These are phyloP conservation scores for Smutsia gigantea DNA, from an alignment of 2,797 vertebrate species.

Conservation along the genomic window DNA sequence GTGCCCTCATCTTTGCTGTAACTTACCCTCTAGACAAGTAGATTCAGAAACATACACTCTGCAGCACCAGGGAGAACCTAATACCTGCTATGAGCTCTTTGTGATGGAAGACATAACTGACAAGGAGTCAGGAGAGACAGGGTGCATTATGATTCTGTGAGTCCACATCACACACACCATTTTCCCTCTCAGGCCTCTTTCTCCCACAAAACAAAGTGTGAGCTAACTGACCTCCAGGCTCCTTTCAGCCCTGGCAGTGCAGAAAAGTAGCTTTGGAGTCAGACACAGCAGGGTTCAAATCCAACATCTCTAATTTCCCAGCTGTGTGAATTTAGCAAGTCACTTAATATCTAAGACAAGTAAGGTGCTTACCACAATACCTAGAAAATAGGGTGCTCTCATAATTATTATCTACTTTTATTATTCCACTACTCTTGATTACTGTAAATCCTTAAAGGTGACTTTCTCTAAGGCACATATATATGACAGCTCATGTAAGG, in stretches of 20 bases:
- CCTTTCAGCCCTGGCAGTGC: background rate
- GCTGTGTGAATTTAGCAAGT: background rate
- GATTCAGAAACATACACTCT: background rate
- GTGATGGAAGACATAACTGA: background rate
- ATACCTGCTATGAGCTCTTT: background rate
- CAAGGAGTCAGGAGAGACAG: background rate
- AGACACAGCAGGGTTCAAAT: background rate
- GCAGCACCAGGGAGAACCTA: background rate
- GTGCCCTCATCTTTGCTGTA: background rate
- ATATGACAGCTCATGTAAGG: background rate
- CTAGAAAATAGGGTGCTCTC: background rate
- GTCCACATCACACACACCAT: background rate
- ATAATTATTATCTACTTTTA: background rate
- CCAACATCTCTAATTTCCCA: background rate
- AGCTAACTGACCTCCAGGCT: background rate
- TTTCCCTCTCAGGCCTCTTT: background rate
- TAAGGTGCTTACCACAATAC: background rate
- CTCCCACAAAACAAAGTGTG: background rate
- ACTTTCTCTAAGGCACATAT: background rate
- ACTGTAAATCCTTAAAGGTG: background rate
- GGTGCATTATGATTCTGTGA: background rate
- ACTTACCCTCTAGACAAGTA: background rate
- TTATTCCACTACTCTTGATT: background rate
- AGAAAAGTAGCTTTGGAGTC: background rate
- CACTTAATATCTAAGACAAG: conserved; percentile 9